Evolutionary conservation across 2,888 invertebrate genomes (phyloP).

Genomic region (Germaria angustata): DNA sequence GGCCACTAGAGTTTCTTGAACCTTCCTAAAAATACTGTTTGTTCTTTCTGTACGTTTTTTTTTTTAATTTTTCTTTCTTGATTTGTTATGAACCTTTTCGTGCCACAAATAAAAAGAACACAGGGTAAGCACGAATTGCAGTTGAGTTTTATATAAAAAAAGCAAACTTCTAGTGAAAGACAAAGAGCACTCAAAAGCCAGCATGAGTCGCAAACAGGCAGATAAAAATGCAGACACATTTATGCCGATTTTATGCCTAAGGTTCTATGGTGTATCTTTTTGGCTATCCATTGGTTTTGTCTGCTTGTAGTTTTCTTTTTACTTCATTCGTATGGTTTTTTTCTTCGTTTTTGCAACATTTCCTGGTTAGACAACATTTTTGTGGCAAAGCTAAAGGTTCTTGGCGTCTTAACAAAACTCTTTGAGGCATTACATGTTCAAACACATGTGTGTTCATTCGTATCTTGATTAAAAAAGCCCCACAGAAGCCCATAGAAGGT

Average conservation of each 20-base stretch:
- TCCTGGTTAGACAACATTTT: constrained; percentile 67
- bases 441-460: background rate
- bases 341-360: constrained; percentile 58
- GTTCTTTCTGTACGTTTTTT: background rate
- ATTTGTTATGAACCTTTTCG: constrained; percentile 21
- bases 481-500: constrained; percentile 47
- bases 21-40: constrained; percentile 27
- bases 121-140: constrained; percentile 13
- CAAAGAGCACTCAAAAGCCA: background rate
- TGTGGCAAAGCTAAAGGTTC: constrained; percentile 60
- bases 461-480: background rate
- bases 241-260: constrained; percentile 50
- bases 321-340: background rate
- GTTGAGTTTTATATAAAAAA: constrained; percentile 31
- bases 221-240: constrained; percentile 20
- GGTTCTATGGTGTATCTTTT: constrained; percentile 26
- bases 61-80: background rate
- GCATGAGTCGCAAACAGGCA: constrained; percentile 8
- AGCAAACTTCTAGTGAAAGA: background rate
- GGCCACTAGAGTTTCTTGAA: constrained; percentile 68
- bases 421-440: background rate
- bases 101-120: constrained; percentile 28
- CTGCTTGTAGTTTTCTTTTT: background rate
- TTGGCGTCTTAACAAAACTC: constrained; percentile 32
- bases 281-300: constrained; percentile 4